Evolutionary conservation across 2,113 vertebrate genomes (phyloP), one percentile per base, ranked within the genome.

Genomic region (Thamnaconus septentrionalis): DNA sequence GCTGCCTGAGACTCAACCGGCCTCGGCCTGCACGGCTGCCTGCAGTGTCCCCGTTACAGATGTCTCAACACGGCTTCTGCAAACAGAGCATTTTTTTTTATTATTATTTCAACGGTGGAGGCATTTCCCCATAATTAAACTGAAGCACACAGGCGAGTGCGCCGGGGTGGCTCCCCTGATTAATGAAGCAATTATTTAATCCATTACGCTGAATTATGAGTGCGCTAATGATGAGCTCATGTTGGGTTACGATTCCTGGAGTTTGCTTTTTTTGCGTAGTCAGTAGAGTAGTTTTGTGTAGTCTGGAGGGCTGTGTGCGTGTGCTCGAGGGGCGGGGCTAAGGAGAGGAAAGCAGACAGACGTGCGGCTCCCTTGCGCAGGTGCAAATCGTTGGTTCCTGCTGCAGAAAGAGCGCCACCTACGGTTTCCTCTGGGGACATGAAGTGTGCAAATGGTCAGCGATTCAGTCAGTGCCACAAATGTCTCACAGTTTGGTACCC

Each of bases 181-280:
- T 86, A 87, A 86, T 87, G 73, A 71, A 66, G 71, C 80, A 76
- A 87, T 87, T 87, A 82, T 77, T 80, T 86, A 77, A 90, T 89
- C 85, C 84, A 86, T 90, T 90, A 90, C 78, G 56, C 84, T 85
- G 81, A 87, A 88, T 87, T 86, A 84, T 87, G 85, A 90, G 87
- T 74, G 86, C 70, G 75, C 72, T 89, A 83, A 88, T 87, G 88
- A 90, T 87, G 79, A 87, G 80, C 87, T 84, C 71, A 65, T 74
- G 75, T 85, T 81, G 83, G 80, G 63, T 87, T 76, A 85, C 72
- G 85, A 84, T 87, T 85, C 83, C 62, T 71, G 70, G 72, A 78
- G 85, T 82, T 88, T 88, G 82, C 79, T 82, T 79, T 72, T 71
- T 73, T 82, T 77, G n/a, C 80, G 83, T 80, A 81, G 74, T 78